Evolutionary conservation across 2,113 vertebrate species (phyloP).

Genomic region (Nothobranchius kuhntae): DNA sequence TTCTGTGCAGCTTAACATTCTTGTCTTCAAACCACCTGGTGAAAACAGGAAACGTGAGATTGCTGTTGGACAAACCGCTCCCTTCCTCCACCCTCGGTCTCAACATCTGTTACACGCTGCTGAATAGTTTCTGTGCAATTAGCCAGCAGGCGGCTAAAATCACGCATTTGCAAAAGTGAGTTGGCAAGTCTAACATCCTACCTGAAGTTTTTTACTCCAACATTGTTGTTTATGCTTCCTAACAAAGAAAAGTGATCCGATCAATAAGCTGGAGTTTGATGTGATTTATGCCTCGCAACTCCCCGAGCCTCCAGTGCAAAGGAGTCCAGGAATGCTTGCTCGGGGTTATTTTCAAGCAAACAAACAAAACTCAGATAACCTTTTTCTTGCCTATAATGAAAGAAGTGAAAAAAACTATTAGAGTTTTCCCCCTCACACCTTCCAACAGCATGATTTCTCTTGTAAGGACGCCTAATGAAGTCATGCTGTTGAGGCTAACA

Average conservation of each 20-base stretch:
- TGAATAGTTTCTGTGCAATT: no score
- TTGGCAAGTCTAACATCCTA: no score
- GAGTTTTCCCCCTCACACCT: neutral
- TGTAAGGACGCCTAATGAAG: neutral
- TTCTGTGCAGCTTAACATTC: no score
- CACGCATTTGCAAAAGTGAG: no score
- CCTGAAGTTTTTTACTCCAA: neutral
- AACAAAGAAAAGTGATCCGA: no score
- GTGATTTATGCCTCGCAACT: slow-evolving; percentile 8
- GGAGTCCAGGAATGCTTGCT: slow-evolving; percentile 30
- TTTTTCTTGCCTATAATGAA: slow-evolving; percentile 32
- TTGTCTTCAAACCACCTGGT: no score
- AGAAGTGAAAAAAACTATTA: slow-evolving; percentile 17
- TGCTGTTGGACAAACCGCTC: no score
- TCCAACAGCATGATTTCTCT: slow-evolving; percentile 5
- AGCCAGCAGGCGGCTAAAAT: no score
- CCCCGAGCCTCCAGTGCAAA: slow-evolving; percentile 2
- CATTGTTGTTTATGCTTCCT: neutral
- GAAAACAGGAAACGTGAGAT: no score
- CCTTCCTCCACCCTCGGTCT: no score
- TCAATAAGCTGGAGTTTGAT: slow-evolving; percentile 31
- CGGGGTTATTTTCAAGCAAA: slow-evolving; percentile 30
- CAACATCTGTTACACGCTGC: no score
- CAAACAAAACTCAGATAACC: slow-evolving; percentile 35
- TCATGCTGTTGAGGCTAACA: neutral